Conservation (phyloP, 2,797 vertebrate species). For the Triplophysa yarkandensis region DNA sequence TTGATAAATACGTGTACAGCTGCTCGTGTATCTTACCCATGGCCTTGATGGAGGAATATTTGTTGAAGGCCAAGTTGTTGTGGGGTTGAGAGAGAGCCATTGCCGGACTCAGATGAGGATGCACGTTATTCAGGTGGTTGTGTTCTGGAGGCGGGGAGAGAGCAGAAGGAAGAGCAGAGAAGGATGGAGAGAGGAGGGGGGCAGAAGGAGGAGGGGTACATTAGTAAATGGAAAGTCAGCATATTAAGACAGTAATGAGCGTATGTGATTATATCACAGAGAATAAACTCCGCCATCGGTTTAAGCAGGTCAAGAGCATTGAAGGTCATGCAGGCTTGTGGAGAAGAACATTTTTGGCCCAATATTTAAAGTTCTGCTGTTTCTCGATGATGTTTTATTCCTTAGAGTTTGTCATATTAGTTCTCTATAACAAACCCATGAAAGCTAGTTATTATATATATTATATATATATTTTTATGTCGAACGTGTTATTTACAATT, state of each 20-base stretch:
- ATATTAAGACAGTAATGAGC: conserved; percentile 28
- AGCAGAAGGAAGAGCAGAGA: conserved; percentile 3
- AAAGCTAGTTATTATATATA: no score
- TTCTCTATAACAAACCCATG: no score
- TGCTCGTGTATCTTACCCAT: conserved; percentile 77
- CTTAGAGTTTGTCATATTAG: no score
- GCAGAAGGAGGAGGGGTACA: background rate
- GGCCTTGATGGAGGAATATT: conserved; percentile 85
- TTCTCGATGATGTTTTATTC: no score
- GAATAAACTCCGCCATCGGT: conserved; percentile 2
- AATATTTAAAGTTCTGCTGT: no score
- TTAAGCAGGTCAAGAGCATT: background rate
- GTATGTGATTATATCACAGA: conserved; percentile 19
- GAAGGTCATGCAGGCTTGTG: conserved; percentile 11
- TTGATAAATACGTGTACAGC: no score
- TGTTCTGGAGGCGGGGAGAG: conserved; percentile 74
- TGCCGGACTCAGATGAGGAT: conserved; percentile 73
- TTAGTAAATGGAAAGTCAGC: conserved; percentile 25
- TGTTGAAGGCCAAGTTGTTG: conserved; percentile 81
- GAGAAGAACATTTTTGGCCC: background rate
- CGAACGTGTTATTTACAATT: no score
- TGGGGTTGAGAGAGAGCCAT: conserved; percentile 81
- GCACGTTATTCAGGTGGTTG: conserved; percentile 82
- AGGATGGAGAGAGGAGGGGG: conserved; percentile 32
- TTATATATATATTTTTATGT: no score